Evolutionary conservation across 2,113 vertebrate genomes (phyloP).

Genomic region (Micromys minutus): DNA sequence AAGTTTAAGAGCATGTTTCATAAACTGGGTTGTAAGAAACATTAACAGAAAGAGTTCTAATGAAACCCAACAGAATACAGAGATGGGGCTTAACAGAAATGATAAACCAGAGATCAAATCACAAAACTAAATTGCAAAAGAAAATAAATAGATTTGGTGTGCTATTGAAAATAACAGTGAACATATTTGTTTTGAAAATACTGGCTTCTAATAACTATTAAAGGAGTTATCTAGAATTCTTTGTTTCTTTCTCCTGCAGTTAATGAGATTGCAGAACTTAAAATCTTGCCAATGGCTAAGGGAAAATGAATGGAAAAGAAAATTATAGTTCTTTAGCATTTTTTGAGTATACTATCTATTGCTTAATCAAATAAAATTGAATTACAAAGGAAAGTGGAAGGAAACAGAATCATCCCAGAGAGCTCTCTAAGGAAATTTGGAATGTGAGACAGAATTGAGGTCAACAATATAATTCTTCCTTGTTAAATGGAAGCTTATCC

Average conservation of each 20-base stretch:
- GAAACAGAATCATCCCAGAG: constrained; percentile 36
- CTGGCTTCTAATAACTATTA: constrained; percentile 76
- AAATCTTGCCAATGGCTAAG: constrained; percentile 68
- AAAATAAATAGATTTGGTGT: constrained; percentile 76
- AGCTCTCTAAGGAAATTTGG: constrained; percentile 6
- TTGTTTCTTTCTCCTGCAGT: constrained; percentile 24
- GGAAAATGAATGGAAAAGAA: constrained; percentile 67
- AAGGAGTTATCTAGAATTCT: constrained; percentile 75
- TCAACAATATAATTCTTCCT: neutral
- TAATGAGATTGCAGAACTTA: constrained; percentile 78
- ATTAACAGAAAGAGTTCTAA: constrained; percentile 60
- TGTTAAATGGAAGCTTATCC: neutral
- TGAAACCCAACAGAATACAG: constrained; percentile 67
- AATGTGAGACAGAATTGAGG: neutral
- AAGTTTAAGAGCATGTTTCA: constrained; percentile 76
- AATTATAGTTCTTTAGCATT: constrained; percentile 61
- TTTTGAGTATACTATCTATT: constrained; percentile 61
- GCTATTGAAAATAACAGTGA: constrained; percentile 67
- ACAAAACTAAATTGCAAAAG: constrained; percentile 80
- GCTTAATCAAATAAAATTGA: constrained; percentile 65
- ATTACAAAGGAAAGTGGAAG: constrained; percentile 14
- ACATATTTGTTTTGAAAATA: constrained; percentile 71
- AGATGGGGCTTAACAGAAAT: neutral
- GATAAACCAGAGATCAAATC: constrained; percentile 76
- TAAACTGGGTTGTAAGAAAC: constrained; percentile 71